These are phyloP conservation scores for Lindbergichthys nudifrons DNA, from an alignment of 2,797 vertebrate species.

Conservation along the genomic window DNA sequence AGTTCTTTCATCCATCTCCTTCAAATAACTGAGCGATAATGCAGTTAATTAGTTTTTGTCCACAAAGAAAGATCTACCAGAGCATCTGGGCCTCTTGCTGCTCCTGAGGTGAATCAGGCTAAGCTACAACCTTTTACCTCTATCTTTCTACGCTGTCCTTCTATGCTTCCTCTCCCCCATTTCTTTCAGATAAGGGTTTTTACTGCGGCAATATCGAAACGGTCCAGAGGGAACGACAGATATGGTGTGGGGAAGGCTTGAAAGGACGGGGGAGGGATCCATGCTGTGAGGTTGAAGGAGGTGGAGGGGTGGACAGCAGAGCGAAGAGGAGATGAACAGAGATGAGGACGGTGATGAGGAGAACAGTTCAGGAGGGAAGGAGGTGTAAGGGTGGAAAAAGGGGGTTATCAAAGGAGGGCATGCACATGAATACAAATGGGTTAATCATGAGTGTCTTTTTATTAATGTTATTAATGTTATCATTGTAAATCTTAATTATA, in stretches of 20 bases:
- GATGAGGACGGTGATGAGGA: constrained; percentile 43
- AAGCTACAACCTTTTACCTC: constrained; percentile 62
- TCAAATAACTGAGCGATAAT: constrained; percentile 36
- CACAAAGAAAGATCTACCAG: constrained; percentile 26
- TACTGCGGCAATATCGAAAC: constrained; percentile 46
- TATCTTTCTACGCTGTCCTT: constrained; percentile 26
- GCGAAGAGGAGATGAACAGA: constrained; percentile 26
- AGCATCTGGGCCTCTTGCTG: constrained; percentile 13
- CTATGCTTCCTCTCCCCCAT: constrained; percentile 33
- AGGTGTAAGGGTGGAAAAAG: background rate
- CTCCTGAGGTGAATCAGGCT: constrained; percentile 42
- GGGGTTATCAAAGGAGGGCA: constrained; percentile 14
- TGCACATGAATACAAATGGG: constrained; percentile 11
- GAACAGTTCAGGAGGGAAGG: constrained; percentile 26
- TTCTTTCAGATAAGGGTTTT: constrained; percentile 60
- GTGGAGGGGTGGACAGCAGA: constrained; percentile 24
- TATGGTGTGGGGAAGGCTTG: constrained; percentile 51
- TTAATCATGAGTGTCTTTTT: constrained; percentile 40
- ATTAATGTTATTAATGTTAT: constrained; percentile 4
- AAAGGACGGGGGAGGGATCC: constrained; percentile 33
- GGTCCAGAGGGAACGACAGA: constrained; percentile 51
- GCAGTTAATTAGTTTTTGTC: constrained; percentile 51
- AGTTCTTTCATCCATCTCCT: background rate
- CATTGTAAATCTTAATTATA: constrained; percentile 17
- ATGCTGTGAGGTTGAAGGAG: constrained; percentile 49